Conservation (phyloP, 23 tunicate species). For the Ascidia mentula region DNA sequence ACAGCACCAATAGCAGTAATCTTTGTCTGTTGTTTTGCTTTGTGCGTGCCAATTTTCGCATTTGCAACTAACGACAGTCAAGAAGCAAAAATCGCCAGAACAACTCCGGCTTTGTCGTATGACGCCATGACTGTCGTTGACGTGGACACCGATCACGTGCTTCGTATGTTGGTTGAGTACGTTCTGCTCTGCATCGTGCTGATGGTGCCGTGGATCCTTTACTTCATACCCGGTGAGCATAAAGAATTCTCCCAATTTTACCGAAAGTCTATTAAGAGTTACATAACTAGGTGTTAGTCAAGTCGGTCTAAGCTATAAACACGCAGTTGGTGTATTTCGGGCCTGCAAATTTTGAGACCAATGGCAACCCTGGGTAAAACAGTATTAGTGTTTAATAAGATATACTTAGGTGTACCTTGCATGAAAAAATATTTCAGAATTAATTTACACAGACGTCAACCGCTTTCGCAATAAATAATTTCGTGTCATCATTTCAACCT, state of each 20-base stretch:
- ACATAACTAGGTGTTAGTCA: too few relatives aligned
- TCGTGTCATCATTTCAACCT: background rate
- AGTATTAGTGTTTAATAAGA: too few relatives aligned
- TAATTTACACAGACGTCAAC: background rate
- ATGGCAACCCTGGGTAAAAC: too few relatives aligned
- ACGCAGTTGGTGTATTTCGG: too few relatives aligned
- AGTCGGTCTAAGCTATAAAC: too few relatives aligned
- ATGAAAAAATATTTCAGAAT: background rate
- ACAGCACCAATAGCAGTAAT: background rate
- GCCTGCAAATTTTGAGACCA: too few relatives aligned
- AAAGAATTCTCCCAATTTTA: too few relatives aligned
- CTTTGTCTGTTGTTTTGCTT: background rate
- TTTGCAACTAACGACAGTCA: background rate
- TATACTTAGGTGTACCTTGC: too few relatives aligned
- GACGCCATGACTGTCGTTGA: background rate
- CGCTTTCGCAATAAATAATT: background rate
- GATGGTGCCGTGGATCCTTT: background rate
- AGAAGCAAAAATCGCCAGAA: background rate
- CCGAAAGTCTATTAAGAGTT: too few relatives aligned
- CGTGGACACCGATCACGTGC: too few relatives aligned
- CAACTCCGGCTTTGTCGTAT: background rate
- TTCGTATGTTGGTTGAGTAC: background rate
- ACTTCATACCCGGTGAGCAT: background rate
- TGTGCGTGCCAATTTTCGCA: background rate
- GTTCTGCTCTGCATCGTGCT: background rate